A percentile compares a stretch with the other conserved stretches of the same genome.
These are phyloP conservation scores for Gastrophryne carolinensis DNA, from an alignment of 2,797 vertebrate species.

Conservation along the genomic window DNA sequence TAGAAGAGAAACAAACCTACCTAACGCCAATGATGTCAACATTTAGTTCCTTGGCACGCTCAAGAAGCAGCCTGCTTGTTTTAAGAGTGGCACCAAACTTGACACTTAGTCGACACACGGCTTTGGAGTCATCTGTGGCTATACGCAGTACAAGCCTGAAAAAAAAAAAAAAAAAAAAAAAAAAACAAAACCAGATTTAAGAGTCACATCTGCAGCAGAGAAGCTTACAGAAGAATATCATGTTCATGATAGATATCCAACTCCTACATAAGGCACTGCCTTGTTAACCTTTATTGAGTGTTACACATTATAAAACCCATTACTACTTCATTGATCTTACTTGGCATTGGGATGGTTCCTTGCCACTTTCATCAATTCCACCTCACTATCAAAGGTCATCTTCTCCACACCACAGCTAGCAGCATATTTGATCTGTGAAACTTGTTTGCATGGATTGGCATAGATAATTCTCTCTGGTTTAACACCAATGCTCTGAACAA, in stretches of 20 bases:
- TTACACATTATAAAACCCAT: too few relatives aligned
- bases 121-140: slow-evolving; percentile 93
- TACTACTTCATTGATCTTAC: slow-evolving; percentile 69
- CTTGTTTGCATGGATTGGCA: slow-evolving; percentile 97
- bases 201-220: background rate
- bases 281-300: too few relatives aligned
- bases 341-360: slow-evolving; percentile 90
- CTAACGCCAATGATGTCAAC: slow-evolving; percentile 89
- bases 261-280: too few relatives aligned
- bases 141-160: slow-evolving; percentile 91
- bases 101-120: slow-evolving; percentile 89
- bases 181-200: background rate
- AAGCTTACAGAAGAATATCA: too few relatives aligned
- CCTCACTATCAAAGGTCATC: slow-evolving; percentile 98
- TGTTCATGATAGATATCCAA: too few relatives aligned
- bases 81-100: slow-evolving; percentile 93
- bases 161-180: background rate
- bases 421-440: slow-evolving; percentile 96
- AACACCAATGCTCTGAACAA: slow-evolving; percentile 90
- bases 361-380: slow-evolving; percentile 93
- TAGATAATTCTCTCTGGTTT: slow-evolving; percentile 91
- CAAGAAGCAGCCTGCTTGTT: slow-evolving; percentile 85
- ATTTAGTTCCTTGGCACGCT: slow-evolving; percentile 84
- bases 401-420: slow-evolving; percentile 89
- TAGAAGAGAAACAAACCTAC: slow-evolving; percentile 55